Base-by-base conservation (phyloP, 2,797 vertebrate species). In the Rachycentron canadum region DNA sequence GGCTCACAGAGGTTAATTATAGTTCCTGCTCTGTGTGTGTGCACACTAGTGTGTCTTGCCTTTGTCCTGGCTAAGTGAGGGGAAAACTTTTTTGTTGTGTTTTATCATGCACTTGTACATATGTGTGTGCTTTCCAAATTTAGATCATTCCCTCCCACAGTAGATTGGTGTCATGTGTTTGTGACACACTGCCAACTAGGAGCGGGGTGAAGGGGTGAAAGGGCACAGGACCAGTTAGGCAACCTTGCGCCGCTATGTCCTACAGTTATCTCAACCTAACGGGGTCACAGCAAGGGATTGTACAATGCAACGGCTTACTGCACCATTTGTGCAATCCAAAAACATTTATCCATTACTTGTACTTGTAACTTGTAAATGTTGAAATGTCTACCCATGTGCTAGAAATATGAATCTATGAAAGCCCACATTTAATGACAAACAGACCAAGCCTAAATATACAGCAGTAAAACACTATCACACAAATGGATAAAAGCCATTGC, bases 91-190 rank as follows among this genome's bases (percentile, higher is more conserved):
- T 28, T 25, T 82, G 7, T 55, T 28, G 28, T 82, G 7, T 55
- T 57, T 16, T 81, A 67, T 64, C 28, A 69, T 65, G 32, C 76
- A 50, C 64, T 77, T 55, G 53, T 47, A 40, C 63, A 52, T 57
- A 45, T 50, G 52, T 5, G 47, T 61, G 55, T 28, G 43, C 67
- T 65, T 84, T 93, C 91, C 94, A 95, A 93, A 88, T 93, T 84
- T 6, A 65, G 92, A 81, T 41, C 76, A 65, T 83, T 88, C 73
- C 68, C 21, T 73, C 65, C 73, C 6, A 4, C 4, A 59, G 47
- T 72, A 60, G 62, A 76, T 53, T 55, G 73, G 80, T 87, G 88
- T 91, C 91, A 92, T 88, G 84, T 88, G 91, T 57, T 84, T 2
- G 52, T 10, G 16, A 55, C 21, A 25, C 38, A 1, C 50, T 74